These are phyloP conservation scores for Channa striata DNA, from an alignment of 2,797 vertebrate genomes.

Conservation along the genomic window DNA sequence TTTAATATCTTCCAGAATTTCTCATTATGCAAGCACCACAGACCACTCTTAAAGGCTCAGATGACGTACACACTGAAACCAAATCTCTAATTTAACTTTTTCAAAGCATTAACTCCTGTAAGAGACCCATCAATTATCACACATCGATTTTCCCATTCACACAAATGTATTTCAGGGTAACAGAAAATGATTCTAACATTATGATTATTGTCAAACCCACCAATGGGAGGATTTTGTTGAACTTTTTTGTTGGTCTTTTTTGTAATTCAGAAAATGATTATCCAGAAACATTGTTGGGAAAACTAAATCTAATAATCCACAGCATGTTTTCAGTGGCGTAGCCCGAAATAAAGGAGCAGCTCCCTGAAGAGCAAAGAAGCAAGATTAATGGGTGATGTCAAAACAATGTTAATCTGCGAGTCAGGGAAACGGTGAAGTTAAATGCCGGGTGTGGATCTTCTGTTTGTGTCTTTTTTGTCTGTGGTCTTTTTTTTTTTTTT, in stretches of 20 bases:
- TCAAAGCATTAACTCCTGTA: constrained; percentile 73
- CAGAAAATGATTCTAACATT: constrained; percentile 27
- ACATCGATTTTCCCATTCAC: constrained; percentile 73
- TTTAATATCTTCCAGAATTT: constrained; percentile 41
- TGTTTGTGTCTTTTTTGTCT: no score
- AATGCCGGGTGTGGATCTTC: no score
- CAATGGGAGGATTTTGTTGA: not conserved
- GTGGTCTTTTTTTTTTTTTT: no score
- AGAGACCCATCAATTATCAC: constrained; percentile 73
- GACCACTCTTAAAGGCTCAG: constrained; percentile 60
- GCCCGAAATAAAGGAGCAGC: not conserved
- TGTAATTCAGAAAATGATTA: not conserved
- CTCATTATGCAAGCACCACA: constrained; percentile 30
- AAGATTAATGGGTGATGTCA: not conserved
- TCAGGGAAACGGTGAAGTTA: no score
- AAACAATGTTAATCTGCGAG: not conserved
- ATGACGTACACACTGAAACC: constrained; percentile 73
- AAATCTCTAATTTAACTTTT: constrained; percentile 80
- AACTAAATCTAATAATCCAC: constrained; percentile 6
- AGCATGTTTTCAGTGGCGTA: not conserved
- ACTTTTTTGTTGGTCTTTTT: not conserved
- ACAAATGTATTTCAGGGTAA: constrained; percentile 37
- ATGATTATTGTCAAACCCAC: not conserved
- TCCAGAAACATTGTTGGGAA: not conserved
- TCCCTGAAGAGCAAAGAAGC: not conserved